Base-by-base conservation (phyloP, 2,113 vertebrate species). In the Cettia cetti region DNA sequence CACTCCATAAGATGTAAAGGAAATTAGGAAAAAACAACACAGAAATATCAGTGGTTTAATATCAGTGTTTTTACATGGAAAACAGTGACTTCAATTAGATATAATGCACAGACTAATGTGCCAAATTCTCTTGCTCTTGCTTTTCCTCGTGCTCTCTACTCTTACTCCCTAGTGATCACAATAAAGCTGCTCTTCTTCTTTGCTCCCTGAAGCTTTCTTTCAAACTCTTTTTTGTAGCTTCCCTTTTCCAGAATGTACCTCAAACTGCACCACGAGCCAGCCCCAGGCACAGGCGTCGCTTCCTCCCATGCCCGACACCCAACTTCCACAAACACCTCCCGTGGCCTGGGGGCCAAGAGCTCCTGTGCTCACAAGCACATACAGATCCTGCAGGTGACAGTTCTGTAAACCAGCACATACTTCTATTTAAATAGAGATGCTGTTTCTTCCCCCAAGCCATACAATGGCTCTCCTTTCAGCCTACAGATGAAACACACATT, bases 231-330 rank as follows among this genome's bases (percentile, higher is more conserved):
- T 56, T 65, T 37, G 42, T 7, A 63, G 59, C 28, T 63, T 74
- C 15, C 60, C 35, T 63, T 42, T 69, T 63, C 49, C 82, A 93
- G 35, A 20, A 66, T 26, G 35, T 30, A 52, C 24, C 66, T 39
- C 47, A 70, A 76, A 1, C 12, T 0, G 0, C 0, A 18, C 21
- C n/a, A 28, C 0, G 28, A 26, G 6, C 26, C 45, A 88, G 33
- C 49, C 30, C 3, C 8, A 76, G 77, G 40, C 44, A 84, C 35
- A 66, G 50, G 47, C 5, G 0, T 50, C 0, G 0, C 30, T 60
- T 79, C 81, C 70, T 89, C 71, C 86, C 24, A 3, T 8, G 37
- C 49, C 40, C 54, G 72, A 1, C n/a, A 9, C 35, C n/a, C 49
- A 56, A 23, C 1, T 0, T 7, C 53, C 56, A 19, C 72, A 60